Evolutionary conservation across 2,888 invertebrate species (phyloP), one percentile per base, ranked within the genome.

Genomic region (Pecten maximus): DNA sequence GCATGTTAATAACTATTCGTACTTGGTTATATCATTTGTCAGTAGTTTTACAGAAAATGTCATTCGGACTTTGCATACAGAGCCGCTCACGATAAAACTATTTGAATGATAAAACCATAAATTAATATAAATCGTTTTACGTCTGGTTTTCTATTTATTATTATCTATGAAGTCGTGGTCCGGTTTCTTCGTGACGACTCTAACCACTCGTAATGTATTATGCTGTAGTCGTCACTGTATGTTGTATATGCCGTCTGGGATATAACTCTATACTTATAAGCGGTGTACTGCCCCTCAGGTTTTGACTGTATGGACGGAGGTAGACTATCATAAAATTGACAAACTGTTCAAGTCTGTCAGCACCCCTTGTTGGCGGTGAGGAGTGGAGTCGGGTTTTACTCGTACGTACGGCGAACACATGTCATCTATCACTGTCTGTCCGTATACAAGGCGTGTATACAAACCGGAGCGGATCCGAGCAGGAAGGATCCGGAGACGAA

Each of bases 401-500:
- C 35, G 28, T 74, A 35, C 28, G 74, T 74, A 74, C 28, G 74
- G 74, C 74, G 35, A 19, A 28, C 74, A 74, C 74, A 35, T 74
- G 74, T 74, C 74, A 74, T 74, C 16, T 74, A 74, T 74, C 74
- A 74, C 28, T 74, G 74, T 74, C 74, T 28, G 74, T 23, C 28
- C 74, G 74, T 74, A 74, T 74, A 74, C 74, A 74, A 74, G 74
- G 74, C 28, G 74, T 23, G 74, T 74, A 74, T 74, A 74, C 74
- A 74, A 74, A 74, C 74, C 74, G 74, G 74, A 74, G 28, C 74
- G 74, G 74, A 74, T 35, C 74, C 35, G 74, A 74, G 74, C 74
- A 74, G 74, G 74, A 74, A 74, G 74, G 74, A 74, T 74, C 74
- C 74, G 74, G 74, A 74, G 35, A 74, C 74, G 74, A 74, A 74